Evolutionary conservation across 2,888 invertebrate genomes (phyloP), one percentile per base, ranked within the genome.

Genomic region (Bhutanitis thaidina): DNA sequence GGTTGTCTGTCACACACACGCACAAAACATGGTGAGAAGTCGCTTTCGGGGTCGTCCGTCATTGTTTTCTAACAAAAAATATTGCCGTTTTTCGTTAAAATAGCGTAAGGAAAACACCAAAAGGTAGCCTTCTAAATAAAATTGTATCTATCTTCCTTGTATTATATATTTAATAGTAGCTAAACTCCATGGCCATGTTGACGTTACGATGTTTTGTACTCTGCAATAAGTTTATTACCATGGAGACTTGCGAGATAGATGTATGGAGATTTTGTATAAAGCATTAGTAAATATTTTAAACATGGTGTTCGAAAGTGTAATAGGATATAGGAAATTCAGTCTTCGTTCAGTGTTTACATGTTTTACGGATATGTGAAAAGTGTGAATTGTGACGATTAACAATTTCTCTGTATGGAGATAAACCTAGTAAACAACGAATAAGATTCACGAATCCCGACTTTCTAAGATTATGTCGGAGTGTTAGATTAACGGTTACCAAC

Each of bases 101-200:
- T 75, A 75, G 80, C 69, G 74, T 80, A 85, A 85, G 77, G 69
- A 71, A 74, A 84, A 87, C 86, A 86, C 87, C 86, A 87, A 87
- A 72, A 69, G 60, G 72, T 83, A 85, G 85, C 80, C 80, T 85
- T 80, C 70, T 49, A 71, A 69, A 58, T 60, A 57, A 58, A 58
- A 61, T 60, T 61, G 57, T 59, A 62, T 27, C 30, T 32, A 14
- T 40, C 54, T 59, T 58, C 55, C 52, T 55, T 60, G 56, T 61
- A 58, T 55, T 34, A 34, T 34, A 34, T n/a, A 40, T 56, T 43
- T 38, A 46, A 46, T 49, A 45, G 48, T 57, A 51, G 36, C 47
- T 43, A 29, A 49, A 39, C 51, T 53, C 56, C 49, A 53, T 55
- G 46, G 43, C 53, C 49, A 34, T 57, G 50, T 56, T 56, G 54